These are phyloP conservation scores for Dicrurus megarhynchus DNA, from an alignment of 2,113 vertebrate species.

Conservation along the genomic window DNA sequence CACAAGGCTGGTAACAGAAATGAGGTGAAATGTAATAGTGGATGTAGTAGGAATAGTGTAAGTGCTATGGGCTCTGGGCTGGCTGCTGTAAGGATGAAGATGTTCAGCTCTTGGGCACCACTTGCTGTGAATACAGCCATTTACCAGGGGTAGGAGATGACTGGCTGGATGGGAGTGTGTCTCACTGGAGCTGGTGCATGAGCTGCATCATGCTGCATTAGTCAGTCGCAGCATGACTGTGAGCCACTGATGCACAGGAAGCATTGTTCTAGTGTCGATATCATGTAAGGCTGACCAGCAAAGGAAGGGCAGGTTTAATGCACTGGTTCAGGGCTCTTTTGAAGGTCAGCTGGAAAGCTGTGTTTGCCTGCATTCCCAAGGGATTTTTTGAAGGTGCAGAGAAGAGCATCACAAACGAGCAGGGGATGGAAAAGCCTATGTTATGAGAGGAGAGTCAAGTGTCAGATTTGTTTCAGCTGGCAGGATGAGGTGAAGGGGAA, in stretches of 20 bases:
- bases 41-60: neutral
- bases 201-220: neutral
- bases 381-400: neutral
- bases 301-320: neutral
- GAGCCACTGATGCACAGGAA: rapidly evolving
- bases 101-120: neutral
- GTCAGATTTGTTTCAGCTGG: neutral
- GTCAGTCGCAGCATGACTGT: neutral
- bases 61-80: neutral
- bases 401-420: neutral
- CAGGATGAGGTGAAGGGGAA: neutral
- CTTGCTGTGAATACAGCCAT: neutral
- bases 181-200: neutral
- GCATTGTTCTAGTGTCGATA: rapidly evolving
- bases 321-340: neutral
- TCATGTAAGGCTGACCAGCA: neutral
- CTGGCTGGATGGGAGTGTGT: neutral
- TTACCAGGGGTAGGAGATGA: neutral
- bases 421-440: neutral
- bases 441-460: neutral
- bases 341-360: neutral
- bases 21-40: neutral
- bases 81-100: neutral
- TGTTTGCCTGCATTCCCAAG: neutral
- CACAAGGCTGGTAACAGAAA: neutral